A percentile compares a stretch with the other conserved stretches of the same genome.
Evolutionary conservation across 1,140 invertebrate genomes (phyloP).

Genomic region (Linepithema humile): DNA sequence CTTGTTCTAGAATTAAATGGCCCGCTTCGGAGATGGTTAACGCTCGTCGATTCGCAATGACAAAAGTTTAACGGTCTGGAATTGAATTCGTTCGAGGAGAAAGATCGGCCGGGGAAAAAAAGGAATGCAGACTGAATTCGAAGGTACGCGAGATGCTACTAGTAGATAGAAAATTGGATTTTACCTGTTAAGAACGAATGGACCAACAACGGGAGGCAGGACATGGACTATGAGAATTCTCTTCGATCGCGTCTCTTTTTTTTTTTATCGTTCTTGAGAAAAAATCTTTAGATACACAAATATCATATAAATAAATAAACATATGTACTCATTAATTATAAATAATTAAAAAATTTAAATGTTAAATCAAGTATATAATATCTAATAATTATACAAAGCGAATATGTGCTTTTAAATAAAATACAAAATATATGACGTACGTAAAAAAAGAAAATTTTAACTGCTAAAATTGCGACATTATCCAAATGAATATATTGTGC

Average conservation of each 20-base stretch:
- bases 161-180: slow-evolving; percentile 72
- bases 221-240: slow-evolving; percentile 8
- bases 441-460: neutral
- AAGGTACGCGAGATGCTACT: slow-evolving; percentile 33
- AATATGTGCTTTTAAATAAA: neutral
- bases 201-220: slow-evolving; percentile 42
- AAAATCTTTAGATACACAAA: neutral
- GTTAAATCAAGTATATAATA: neutral
- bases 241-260: slow-evolving; percentile 17
- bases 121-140: slow-evolving; percentile 47
- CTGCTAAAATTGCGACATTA: neutral
- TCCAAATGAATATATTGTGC: neutral
- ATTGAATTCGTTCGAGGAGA: slow-evolving; percentile 63
- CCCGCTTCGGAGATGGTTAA: slow-evolving; percentile 53
- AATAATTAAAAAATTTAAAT: slow-evolving; percentile 7
- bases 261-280: neutral
- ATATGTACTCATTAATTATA: neutral
- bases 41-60: slow-evolving; percentile 55
- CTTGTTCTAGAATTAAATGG: slow-evolving; percentile 15
- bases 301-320: neutral
- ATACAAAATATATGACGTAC: neutral
- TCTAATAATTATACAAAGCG: neutral
- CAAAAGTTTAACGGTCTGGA: slow-evolving; percentile 71
- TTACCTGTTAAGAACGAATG: slow-evolving; percentile 57
- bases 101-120: slow-evolving; percentile 32